A percentile compares a stretch with the other conserved stretches of the same genome.
phyloP scores from a whole-genome alignment of 2,888 invertebrate species.

The Spisula subtruncata region DNA sequence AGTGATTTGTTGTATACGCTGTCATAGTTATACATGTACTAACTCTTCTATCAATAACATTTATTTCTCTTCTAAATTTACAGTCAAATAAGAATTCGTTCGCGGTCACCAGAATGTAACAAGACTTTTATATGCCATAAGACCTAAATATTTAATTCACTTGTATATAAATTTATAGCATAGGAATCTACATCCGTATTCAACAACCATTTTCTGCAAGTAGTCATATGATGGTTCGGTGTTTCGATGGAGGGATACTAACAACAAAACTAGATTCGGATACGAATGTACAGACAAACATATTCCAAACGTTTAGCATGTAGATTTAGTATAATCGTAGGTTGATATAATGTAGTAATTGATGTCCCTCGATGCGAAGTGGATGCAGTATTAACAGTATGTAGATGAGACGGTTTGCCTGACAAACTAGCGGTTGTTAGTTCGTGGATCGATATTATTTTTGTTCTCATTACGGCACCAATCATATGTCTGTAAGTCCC shows the following conservation, averaged over 20 bases:
- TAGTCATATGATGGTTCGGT: too few species aligned
- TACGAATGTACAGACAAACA: neutral
- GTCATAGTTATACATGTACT: too few species aligned
- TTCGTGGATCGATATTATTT: neutral
- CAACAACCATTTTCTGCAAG: too few species aligned
- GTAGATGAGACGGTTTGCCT: neutral
- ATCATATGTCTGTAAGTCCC: neutral
- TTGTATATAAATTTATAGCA: too few species aligned
- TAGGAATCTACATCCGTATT: too few species aligned
- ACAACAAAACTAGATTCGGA: neutral
- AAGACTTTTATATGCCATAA: too few species aligned
- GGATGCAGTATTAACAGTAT: neutral
- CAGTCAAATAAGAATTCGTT: too few species aligned
- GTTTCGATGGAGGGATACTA: neutral
- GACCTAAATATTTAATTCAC: neutral
- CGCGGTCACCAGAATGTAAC: too few species aligned
- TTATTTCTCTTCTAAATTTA: too few species aligned
- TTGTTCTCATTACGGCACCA: neutral
- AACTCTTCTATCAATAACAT: too few species aligned
- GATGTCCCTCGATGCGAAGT: neutral
- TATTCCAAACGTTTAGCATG: neutral
- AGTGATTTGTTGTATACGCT: too few species aligned
- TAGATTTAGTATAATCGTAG: neutral
- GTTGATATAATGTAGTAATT: neutral
- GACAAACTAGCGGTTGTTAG: neutral